Percentiles rank a stretch among this genome's conserved stretches.
Evolutionary conservation across 2,797 vertebrate genomes (phyloP).

Genomic region (Helicolenus hilgendorfi): DNA sequence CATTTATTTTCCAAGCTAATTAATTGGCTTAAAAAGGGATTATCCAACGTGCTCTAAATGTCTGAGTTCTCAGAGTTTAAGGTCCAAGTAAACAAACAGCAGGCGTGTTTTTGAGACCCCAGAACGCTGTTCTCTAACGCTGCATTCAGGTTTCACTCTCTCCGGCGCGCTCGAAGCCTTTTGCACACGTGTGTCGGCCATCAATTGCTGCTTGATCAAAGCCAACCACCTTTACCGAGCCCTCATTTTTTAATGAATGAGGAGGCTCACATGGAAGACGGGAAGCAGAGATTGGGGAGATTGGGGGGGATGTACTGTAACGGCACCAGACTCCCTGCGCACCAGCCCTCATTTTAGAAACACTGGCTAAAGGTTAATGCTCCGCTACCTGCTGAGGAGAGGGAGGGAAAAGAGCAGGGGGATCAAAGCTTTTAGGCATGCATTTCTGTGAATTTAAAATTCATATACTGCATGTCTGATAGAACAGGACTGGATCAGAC

Average conservation of each 20-base stretch:
- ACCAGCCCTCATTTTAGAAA: constrained; percentile 81
- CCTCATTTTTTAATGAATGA: constrained; percentile 45
- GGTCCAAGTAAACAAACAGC: not conserved
- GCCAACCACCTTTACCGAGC: constrained; percentile 45
- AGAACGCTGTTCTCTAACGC: not conserved
- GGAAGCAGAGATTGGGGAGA: constrained; percentile 45
- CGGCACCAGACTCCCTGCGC: constrained; percentile 66
- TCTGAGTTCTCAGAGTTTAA: not conserved
- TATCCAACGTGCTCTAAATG: not conserved
- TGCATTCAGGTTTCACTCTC: constrained; percentile 14
- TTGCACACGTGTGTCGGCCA: constrained; percentile 18
- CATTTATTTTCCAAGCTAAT: not conserved
- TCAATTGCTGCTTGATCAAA: constrained; percentile 72
- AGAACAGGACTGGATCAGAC: not conserved
- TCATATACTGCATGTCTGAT: constrained; percentile 25
- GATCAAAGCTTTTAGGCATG: constrained; percentile 68
- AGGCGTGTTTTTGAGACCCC: not conserved
- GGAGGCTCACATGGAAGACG: constrained; percentile 50
- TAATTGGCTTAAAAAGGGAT: not conserved
- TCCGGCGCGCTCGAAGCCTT: constrained; percentile 3
- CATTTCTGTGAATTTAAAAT: constrained; percentile 48
- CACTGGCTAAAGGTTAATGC: constrained; percentile 84
- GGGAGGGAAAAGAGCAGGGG: constrained; percentile 11
- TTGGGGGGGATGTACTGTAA: constrained; percentile 50
- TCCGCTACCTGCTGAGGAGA: constrained; percentile 63